Conservation (phyloP, 2,797 vertebrate species). For the Heliangelus exortis region DNA sequence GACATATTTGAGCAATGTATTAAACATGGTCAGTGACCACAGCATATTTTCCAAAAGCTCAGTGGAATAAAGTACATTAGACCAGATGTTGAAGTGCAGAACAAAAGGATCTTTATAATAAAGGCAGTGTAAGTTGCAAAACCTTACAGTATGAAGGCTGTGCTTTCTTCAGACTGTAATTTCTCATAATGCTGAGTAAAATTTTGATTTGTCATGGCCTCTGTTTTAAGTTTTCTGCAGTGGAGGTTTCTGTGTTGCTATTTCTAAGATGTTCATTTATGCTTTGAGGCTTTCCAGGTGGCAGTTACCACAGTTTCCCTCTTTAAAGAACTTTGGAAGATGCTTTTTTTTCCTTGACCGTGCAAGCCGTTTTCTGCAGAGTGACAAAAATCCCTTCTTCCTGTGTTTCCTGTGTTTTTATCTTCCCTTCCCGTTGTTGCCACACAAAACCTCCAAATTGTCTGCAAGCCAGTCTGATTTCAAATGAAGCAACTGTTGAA, state of each 20-base stretch:
- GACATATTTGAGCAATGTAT: conserved; percentile 43
- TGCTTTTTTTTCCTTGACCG: neutral
- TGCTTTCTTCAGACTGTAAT: neutral
- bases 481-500: conserved; percentile 59
- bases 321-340: neutral
- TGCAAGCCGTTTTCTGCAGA: neutral
- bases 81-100: conserved; percentile 62
- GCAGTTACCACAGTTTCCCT: neutral
- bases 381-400: neutral
- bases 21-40: conserved; percentile 54
- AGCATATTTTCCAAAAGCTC: conserved; percentile 69
- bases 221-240: neutral
- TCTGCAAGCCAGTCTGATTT: conserved; percentile 33
- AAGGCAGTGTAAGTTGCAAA: neutral
- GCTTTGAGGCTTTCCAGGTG: neutral
- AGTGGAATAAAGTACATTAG: conserved; percentile 46
- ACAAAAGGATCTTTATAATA: conserved; percentile 49
- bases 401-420: conserved; percentile 12
- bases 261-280: neutral
- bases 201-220: conserved; percentile 1
- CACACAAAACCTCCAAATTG: conserved; percentile 45
- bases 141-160: neutral
- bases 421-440: conserved; percentile 41
- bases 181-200: neutral
- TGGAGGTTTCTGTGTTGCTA: neutral